Evolutionary conservation across 2,797 vertebrate species (phyloP).

Genomic region (Syngnathus acus): DNA sequence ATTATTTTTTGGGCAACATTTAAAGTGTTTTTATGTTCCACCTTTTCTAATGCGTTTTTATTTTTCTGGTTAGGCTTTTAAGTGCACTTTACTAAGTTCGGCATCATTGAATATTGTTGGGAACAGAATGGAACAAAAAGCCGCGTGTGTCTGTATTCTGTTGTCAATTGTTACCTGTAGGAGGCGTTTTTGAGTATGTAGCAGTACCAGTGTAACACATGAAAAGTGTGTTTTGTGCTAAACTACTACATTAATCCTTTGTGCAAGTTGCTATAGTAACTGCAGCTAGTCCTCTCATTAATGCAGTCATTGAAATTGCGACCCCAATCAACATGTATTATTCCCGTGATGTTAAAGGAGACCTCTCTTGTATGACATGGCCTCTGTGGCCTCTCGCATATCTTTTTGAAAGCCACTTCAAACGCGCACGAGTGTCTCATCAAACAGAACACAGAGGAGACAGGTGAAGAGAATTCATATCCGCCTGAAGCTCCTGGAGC

Average conservation of each 20-base stretch:
- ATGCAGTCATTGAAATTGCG: conserved; percentile 3
- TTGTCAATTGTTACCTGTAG: no score
- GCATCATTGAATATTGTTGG: not conserved
- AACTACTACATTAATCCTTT: not conserved
- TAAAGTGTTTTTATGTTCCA: no score
- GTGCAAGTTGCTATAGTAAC: not conserved
- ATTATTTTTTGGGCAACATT: no score
- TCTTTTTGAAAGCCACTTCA: conserved; percentile 29
- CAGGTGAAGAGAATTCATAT: conserved; percentile 23
- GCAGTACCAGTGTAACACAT: not conserved
- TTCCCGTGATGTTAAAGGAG: conserved; percentile 16
- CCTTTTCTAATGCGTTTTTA: no score
- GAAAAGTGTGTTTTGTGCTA: not conserved
- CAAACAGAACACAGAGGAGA: conserved; percentile 21
- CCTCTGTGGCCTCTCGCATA: not conserved
- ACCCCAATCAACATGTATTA: conserved; percentile 10
- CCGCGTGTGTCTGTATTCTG: not conserved
- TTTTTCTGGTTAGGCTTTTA: not conserved
- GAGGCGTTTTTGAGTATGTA: not conserved
- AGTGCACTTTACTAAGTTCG: not conserved
- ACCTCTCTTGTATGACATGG: conserved; percentile 13
- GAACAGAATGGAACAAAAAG: not conserved
- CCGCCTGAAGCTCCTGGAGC: conserved; percentile 26
- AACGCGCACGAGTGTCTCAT: conserved; percentile 18
- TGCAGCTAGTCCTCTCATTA: not conserved